Evolutionary conservation across 53 echinoderm and acorn worm genomes (phyloP).

Genomic region (Antedon mediterranea): DNA sequence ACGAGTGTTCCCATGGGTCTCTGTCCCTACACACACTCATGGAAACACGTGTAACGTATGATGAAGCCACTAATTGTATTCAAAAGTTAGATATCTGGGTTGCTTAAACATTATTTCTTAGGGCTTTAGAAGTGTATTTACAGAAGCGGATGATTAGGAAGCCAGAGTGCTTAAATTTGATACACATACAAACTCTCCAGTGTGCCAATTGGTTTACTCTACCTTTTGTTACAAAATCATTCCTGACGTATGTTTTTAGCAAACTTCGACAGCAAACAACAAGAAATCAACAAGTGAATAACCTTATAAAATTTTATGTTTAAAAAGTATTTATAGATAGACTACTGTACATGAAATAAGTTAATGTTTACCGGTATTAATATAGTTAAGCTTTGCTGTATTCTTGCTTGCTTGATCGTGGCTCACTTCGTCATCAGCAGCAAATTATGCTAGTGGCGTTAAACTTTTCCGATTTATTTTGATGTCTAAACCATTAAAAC

Average conservation of each 20-base stretch:
- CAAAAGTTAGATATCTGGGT: neutral
- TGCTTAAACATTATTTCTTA: slow-evolving; percentile 1
- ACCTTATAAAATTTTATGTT: neutral
- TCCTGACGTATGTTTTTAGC: neutral
- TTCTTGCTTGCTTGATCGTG: too few relatives aligned
- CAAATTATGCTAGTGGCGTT: too few relatives aligned
- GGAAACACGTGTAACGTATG: neutral
- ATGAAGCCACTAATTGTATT: neutral
- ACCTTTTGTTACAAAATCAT: neutral
- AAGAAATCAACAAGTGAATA: neutral
- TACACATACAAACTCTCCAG: neutral
- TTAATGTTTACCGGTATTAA: too few relatives aligned
- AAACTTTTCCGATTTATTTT: too few relatives aligned
- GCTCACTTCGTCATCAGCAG: too few relatives aligned
- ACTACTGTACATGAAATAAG: too few relatives aligned
- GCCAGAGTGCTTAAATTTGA: neutral
- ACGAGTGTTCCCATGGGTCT: neutral
- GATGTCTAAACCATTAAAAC: too few relatives aligned
- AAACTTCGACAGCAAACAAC: neutral
- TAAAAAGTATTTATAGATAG: too few relatives aligned
- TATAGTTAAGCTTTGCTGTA: too few relatives aligned
- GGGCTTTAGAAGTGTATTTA: neutral
- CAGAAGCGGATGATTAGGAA: neutral
- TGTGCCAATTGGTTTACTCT: neutral
- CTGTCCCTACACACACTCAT: neutral